phyloP scores from a whole-genome alignment of 2,113 vertebrate species.

The Hemiprocne comata region DNA sequence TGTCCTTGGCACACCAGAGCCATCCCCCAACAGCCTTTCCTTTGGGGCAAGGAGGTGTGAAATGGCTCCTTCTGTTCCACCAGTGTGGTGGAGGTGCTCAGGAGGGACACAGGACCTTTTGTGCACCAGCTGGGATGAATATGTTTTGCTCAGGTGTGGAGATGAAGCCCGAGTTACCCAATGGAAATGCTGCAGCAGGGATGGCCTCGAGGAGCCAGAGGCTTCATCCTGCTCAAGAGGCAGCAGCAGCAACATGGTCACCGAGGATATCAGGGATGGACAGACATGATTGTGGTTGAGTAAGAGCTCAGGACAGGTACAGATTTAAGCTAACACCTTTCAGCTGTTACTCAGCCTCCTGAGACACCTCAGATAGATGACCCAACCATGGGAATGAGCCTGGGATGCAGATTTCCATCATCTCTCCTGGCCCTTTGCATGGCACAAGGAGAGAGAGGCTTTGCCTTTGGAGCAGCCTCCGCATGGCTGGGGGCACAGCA shows the following conservation, averaged over 20 bases:
- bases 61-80: neutral
- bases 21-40: neutral
- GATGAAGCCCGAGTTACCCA: neutral
- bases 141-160: neutral
- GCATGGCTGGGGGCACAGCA: neutral
- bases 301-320: neutral
- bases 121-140: rapidly evolving
- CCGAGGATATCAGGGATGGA: neutral
- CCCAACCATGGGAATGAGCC: neutral
- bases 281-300: neutral
- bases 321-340: neutral
- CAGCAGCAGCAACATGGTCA: neutral
- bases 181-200: neutral
- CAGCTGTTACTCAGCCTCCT: neutral
- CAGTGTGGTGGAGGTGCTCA: neutral
- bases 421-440: neutral
- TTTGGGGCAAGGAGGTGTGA: neutral
- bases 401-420: neutral
- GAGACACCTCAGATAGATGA: neutral
- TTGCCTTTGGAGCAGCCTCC: rapidly evolving
- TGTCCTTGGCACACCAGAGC: neutral
- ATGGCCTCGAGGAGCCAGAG: neutral
- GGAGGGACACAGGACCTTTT: neutral
- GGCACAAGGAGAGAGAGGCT: neutral
- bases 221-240: neutral